A percentile compares a stretch with the other conserved stretches of the same genome.
phyloP scores from a whole-genome alignment of 2,888 invertebrate species.

The Trichogramma evanescens region DNA sequence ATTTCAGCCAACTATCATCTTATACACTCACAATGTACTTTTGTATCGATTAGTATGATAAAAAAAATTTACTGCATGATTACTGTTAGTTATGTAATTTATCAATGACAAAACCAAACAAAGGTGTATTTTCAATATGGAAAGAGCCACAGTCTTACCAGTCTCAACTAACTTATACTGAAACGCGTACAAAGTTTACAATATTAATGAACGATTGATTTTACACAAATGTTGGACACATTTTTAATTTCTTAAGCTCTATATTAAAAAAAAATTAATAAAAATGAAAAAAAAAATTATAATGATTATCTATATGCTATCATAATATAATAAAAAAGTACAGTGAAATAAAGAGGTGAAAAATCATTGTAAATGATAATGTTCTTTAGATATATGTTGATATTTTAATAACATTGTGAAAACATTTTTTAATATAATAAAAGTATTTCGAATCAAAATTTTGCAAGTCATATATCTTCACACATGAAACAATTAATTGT shows the following conservation, averaged over 20 bases:
- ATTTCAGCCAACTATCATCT: constrained; percentile 17
- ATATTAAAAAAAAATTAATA: constrained; percentile 6
- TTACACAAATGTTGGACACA: constrained; percentile 17
- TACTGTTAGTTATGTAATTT: constrained; percentile 16
- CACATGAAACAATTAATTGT: too few relatives aligned
- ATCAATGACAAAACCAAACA: background rate
- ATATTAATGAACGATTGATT: constrained; percentile 15
- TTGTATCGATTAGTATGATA: constrained; percentile 7
- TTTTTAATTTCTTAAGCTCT: constrained; percentile 20
- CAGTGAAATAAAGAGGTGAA: background rate
- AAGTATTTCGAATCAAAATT: constrained; percentile 20
- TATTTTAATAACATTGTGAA: constrained; percentile 23
- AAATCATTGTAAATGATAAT: constrained; percentile 16
- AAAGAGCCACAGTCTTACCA: constrained; percentile 11
- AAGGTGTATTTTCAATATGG: constrained; percentile 23
- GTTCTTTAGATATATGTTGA: constrained; percentile 20
- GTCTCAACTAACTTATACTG: constrained; percentile 19
- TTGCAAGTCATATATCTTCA: too few relatives aligned
- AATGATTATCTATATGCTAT: constrained; percentile 10
- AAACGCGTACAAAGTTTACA: constrained; percentile 22
- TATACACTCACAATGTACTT: constrained; percentile 14
- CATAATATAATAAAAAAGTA: constrained; percentile 10
- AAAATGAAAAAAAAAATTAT: constrained; percentile 6
- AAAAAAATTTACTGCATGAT: constrained; percentile 2
- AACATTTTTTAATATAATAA: constrained; percentile 20